Evolutionary conservation across 2,888 invertebrate species (phyloP), one percentile per base, ranked within the genome.

Genomic region (Chloromyia formosa): DNA sequence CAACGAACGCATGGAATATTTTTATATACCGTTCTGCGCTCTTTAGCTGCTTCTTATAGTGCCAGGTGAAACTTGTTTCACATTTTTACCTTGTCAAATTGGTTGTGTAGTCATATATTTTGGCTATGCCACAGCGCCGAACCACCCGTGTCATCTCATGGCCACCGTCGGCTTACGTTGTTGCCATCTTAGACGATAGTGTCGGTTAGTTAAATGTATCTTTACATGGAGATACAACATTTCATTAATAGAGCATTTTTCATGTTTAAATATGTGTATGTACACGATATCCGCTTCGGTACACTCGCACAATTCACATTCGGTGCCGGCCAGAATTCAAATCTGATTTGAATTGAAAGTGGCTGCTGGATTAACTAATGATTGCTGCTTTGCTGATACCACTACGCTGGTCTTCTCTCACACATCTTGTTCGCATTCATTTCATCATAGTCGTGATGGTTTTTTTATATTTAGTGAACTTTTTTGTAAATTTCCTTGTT

Each of bases 21-120:
- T 42, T 61, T 40, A 35, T 61, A 61, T n/a, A 61, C 27, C n/a
- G n/a, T 64, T 64, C 20, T 40, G 23, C n/a, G n/a, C n/a, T n/a
- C n/a, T n/a, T n/a, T n/a, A n/a, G n/a, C n/a, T n/a, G n/a, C n/a
- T n/a, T n/a, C n/a, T n/a, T 64, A 16, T 16, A 54, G 54, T 54
- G 69, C 69, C 69, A 69, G 69, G 69, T 54, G 69, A 69, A 69
- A 69, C 69, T 69, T 56, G 69, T 69, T 56, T 69, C 45, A 69
- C 54, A 69, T 69, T 69, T 68, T 69, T 69, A 69, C 69, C 64
- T 69, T 69, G 27, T 54, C 69, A 54, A 42, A 56, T 69, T 68
- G 66, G n/a, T n/a, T n/a, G n/a, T n/a, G n/a, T n/a, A n/a, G n/a
- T n/a, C n/a, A n/a, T n/a, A n/a, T n/a, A n/a, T n/a, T n/a, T n/a